Conservation (phyloP, 2,888 invertebrate species). For the Temnothorax rugatulus region DNA sequence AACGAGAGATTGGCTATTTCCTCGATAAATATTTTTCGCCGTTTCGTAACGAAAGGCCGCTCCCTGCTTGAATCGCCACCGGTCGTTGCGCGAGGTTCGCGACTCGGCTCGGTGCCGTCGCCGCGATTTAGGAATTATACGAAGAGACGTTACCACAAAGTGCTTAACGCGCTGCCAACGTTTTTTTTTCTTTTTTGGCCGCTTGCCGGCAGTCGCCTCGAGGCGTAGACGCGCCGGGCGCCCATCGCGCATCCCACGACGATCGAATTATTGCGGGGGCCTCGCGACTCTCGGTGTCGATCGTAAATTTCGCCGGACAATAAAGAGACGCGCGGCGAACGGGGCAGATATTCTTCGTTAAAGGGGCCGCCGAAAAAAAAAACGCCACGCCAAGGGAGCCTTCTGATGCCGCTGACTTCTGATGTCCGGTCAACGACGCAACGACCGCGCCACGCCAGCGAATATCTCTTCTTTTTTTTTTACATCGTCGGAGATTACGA, state of each 20-base stretch:
- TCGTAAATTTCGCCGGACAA: constrained; percentile 73
- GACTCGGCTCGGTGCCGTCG: background rate
- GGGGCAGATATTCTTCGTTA: constrained; percentile 69
- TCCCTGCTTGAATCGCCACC: constrained; percentile 22
- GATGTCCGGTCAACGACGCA: constrained; percentile 28
- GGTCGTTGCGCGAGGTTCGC: constrained; percentile 18
- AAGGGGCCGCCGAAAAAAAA: constrained; percentile 63
- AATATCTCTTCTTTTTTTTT: constrained; percentile 15
- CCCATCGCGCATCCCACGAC: constrained; percentile 53
- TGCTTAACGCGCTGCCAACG: background rate
- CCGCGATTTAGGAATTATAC: background rate
- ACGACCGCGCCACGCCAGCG: constrained; percentile 12
- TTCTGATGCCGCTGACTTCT: constrained; percentile 12
- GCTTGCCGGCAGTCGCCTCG: background rate
- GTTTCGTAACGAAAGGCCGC: constrained; percentile 58
- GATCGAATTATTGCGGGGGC: constrained; percentile 73
- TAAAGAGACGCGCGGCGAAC: constrained; percentile 68
- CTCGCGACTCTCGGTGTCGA: constrained; percentile 71
- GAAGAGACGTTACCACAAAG: constrained; percentile 12
- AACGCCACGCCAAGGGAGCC: constrained; percentile 10
- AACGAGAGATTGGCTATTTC: constrained; percentile 58
- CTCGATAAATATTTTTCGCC: constrained; percentile 56
- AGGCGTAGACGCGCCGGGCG: constrained; percentile 49
- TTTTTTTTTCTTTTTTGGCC: constrained; percentile 14
- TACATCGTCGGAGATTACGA: constrained; percentile 13